Conservation (phyloP, 2,888 invertebrate genomes). For the Temnothorax unifasciatus region DNA sequence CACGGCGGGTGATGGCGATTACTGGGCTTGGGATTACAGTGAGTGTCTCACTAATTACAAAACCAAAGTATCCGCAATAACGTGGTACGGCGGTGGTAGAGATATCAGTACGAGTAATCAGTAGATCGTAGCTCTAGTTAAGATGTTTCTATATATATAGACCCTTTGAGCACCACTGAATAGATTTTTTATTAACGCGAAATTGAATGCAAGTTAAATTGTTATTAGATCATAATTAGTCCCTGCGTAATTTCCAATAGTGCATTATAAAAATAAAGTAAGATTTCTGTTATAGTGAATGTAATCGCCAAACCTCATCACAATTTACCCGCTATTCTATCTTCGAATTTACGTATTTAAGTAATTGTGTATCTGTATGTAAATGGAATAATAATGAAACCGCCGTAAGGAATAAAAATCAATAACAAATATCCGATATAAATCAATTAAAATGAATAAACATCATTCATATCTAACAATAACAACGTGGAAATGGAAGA, state of each 20-base stretch:
- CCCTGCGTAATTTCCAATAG: neutral
- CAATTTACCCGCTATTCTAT: neutral
- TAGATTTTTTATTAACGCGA: slow-evolving; percentile 23
- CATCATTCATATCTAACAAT: neutral
- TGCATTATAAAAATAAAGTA: neutral
- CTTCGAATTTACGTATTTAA: neutral
- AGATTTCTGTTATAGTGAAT: neutral
- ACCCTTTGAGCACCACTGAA: slow-evolving; percentile 5
- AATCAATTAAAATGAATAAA: slow-evolving; percentile 9
- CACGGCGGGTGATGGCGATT: slow-evolving; percentile 85
- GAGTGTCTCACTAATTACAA: slow-evolving; percentile 80
- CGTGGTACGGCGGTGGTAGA: slow-evolving; percentile 61
- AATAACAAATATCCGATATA: neutral
- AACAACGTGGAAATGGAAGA: neutral
- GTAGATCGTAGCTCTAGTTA: slow-evolving; percentile 68
- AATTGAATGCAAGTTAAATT: slow-evolving; percentile 24
- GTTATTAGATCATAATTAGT: neutral
- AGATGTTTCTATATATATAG: slow-evolving; percentile 9
- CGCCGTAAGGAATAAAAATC: neutral
- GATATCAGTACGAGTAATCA: slow-evolving; percentile 65
- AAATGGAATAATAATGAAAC: slow-evolving; percentile 4
- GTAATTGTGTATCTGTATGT: neutral
- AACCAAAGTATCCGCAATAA: slow-evolving; percentile 64
- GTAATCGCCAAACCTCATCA: neutral
- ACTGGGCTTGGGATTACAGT: slow-evolving; percentile 85